Evolutionary conservation across 1,140 invertebrate genomes (phyloP), one percentile per base, ranked within the genome.

Genomic region (Linepithema humile): DNA sequence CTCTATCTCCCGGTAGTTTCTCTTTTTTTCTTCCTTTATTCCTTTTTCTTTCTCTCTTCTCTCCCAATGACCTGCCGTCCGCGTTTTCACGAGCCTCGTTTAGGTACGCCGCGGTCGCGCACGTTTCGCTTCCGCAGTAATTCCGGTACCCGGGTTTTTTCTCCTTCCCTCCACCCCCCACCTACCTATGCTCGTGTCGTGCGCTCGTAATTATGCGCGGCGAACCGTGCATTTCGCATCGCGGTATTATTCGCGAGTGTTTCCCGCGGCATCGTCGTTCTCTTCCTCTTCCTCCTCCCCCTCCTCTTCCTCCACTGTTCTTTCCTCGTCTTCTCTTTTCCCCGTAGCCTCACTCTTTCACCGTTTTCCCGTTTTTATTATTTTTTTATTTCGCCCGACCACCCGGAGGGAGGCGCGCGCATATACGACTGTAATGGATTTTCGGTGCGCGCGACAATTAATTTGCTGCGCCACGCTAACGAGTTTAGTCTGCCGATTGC

Each of bases 201-300:
- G 69, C 70, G 38, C 87, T 86, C 87, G 87, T 88, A 89, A 89
- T 89, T 89, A 89, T 88, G 88, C 84, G 84, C 88, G 82, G 87
- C 85, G 84, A 88, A 86, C 82, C 88, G 84, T 84, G 85, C 82
- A 84, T 88, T 82, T 89, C 85, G 80, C 87, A 82, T 89, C 80
- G 84, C 74, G 75, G 80, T 84, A 86, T 88, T 88, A 89, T 88
- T 84, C 87, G 84, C 69, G 80, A 83, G 84, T 88, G 60, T 88
- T 88, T 89, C 72, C 62, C 87, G 48, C 53, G 32, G 45, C 40
- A 62, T 74, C 53, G 53, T 15, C 48, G 3, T 55, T n/a, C 29
- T 2, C 12, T 45, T 45, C 20, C 23, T 9, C 48, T 23, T n/a
- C 0, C 9, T 57, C 29, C 17, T 20, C 6, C 15, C 20, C n/a